Base-by-base conservation (phyloP, 2,797 vertebrate species). In the Phalloptychus januarius region DNA sequence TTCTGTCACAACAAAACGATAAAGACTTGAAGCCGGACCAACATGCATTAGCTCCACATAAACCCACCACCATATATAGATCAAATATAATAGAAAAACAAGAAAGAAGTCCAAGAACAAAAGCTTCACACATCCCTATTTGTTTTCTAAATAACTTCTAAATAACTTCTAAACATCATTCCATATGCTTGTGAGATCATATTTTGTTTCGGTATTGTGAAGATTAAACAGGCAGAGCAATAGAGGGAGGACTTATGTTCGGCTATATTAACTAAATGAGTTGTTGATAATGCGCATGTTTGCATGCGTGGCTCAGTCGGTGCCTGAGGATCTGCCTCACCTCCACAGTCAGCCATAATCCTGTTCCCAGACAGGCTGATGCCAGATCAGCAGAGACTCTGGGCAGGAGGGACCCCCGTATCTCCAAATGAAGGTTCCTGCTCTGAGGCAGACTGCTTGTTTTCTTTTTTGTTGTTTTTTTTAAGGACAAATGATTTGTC, bases 341-440 rank as follows among this genome's bases (percentile, higher is more conserved):
- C 87, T 94, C 89, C 75, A 82, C 80, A 77, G 81, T 90, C 83
- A 86, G 46, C 86, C 58, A 76, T 95, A 95, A 95, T 95, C 95
- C 93, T 86, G 85, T 93, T 83, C 88, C 92, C 92, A 95, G 95
- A 95, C 95, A 95, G 93, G 84, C 91, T 93, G 89, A 95, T 86
- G 88, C 88, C 91, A 93, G 92, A 90, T 94, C 89, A 94, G 87
- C 86, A 77, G 36, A 80, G 76, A 81, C 79, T 67, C 33, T 89
- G 91, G 85, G 79, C 91, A 86, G 81, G 73, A 85, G 81, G 85
- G 83, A 85, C 85, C 87, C 88, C 89, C 3, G 71, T 80, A 84
- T 79, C 80, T 81, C 76, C 58, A 61, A 61, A 85, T 86, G 77
- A 88, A 80, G 45, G 80, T 86, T 71, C 7, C 79, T 74, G 77